Conservation (phyloP, 2,888 invertebrate species). For the Panzeria rudis region DNA sequence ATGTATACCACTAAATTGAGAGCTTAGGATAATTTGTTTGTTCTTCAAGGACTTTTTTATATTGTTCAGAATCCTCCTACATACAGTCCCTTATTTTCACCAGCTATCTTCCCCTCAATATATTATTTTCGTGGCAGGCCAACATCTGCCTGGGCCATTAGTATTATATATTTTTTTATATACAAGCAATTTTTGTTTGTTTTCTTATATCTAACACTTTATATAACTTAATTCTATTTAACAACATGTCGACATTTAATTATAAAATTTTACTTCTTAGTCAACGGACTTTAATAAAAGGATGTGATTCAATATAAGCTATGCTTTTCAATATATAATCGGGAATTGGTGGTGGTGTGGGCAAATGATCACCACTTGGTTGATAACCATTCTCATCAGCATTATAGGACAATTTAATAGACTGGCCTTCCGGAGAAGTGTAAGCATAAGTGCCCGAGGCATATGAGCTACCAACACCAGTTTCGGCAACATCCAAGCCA, state of each 20-base stretch:
- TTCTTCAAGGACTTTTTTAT: too few relatives aligned
- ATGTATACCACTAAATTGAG: too few relatives aligned
- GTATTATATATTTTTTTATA: background rate
- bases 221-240: slow-evolving; percentile 51
- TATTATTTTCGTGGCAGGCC: background rate
- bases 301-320: slow-evolving; percentile 79
- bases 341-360: slow-evolving; percentile 82
- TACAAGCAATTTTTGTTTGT: background rate
- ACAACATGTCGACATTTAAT: background rate
- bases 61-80: background rate
- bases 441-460: slow-evolving; percentile 80
- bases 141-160: background rate
- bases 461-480: slow-evolving; percentile 85
- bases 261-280: slow-evolving; percentile 33
- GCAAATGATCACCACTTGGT: slow-evolving; percentile 80
- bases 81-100: background rate
- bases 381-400: slow-evolving; percentile 82
- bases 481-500: slow-evolving; percentile 85
- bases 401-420: slow-evolving; percentile 78
- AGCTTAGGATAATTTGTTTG: background rate
- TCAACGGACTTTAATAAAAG: slow-evolving; percentile 75
- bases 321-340: slow-evolving; percentile 78
- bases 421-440: slow-evolving; percentile 80
- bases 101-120: background rate
- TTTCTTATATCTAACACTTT: slow-evolving; percentile 33